Conservation (phyloP, 2,797 vertebrate genomes). For the Vespertilio murinus region DNA sequence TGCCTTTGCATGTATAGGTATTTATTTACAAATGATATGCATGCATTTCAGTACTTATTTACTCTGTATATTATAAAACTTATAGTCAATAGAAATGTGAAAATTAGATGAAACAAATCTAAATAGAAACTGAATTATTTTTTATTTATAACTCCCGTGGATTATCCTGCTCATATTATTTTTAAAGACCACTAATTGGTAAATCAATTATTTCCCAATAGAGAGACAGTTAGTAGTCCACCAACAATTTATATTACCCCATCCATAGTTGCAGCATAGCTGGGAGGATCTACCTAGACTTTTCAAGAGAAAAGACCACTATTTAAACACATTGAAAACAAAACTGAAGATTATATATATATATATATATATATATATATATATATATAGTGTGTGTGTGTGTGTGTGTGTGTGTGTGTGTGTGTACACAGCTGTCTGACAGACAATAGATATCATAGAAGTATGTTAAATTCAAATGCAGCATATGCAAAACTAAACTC, state of each 20-base stretch:
- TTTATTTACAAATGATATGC: background rate
- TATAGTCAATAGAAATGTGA: background rate
- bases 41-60: background rate
- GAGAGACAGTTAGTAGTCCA: background rate
- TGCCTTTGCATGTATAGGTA: background rate
- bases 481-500: constrained; percentile 15
- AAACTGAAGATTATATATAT: background rate
- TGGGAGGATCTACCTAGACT: background rate
- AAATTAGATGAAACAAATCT: constrained; percentile 13
- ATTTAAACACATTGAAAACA: constrained; percentile 4
- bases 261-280: background rate
- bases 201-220: background rate
- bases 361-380: background rate
- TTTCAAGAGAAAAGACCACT: background rate
- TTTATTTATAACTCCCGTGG: background rate
- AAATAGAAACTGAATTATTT: background rate
- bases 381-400: background rate
- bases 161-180: background rate
- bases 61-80: constrained; percentile 4
- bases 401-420: background rate
- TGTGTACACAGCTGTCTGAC: background rate
- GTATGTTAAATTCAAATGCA: constrained; percentile 15
- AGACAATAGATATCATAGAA: background rate
- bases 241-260: background rate
- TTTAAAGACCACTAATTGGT: background rate